Percentiles rank a stretch among this genome's conserved stretches.
Evolutionary conservation across 2,797 vertebrate genomes (phyloP).

Genomic region (Tachyglossus aculeatus): DNA sequence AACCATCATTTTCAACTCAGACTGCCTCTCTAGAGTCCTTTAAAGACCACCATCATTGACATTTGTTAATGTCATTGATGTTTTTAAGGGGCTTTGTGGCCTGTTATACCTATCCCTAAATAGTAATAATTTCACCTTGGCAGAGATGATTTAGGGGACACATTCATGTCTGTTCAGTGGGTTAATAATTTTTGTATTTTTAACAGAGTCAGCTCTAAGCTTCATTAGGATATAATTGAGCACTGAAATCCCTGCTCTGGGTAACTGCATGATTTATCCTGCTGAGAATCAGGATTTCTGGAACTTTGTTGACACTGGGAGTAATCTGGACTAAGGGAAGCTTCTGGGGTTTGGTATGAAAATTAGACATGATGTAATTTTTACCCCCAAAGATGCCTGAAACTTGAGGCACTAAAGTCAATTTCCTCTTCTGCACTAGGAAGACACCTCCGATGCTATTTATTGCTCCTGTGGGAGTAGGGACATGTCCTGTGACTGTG

Average conservation of each 20-base stretch:
- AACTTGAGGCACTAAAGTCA: background rate
- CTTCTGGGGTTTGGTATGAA: background rate
- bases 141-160: background rate
- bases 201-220: background rate
- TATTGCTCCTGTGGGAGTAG: background rate
- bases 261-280: too few species aligned
- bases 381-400: background rate
- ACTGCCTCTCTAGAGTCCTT: background rate
- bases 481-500: background rate
- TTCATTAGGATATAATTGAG: background rate
- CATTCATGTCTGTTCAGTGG: background rate
- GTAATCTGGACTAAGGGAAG: too few species aligned
- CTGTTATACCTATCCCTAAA: conserved; percentile 19
- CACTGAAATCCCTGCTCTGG: background rate
- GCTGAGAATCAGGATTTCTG: too few species aligned
- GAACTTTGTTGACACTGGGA: too few species aligned
- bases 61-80: conserved; percentile 17
- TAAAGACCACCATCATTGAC: conserved; percentile 15
- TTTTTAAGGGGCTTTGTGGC: conserved; percentile 27
- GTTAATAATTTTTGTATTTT: background rate
- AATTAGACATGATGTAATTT: too few species aligned
- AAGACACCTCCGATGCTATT: conserved; percentile 9
- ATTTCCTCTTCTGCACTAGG: background rate
- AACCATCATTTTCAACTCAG: background rate
- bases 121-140: conserved; percentile 19